Base-by-base conservation (phyloP, 2,888 invertebrate species). In the Brachyptera risi region DNA sequence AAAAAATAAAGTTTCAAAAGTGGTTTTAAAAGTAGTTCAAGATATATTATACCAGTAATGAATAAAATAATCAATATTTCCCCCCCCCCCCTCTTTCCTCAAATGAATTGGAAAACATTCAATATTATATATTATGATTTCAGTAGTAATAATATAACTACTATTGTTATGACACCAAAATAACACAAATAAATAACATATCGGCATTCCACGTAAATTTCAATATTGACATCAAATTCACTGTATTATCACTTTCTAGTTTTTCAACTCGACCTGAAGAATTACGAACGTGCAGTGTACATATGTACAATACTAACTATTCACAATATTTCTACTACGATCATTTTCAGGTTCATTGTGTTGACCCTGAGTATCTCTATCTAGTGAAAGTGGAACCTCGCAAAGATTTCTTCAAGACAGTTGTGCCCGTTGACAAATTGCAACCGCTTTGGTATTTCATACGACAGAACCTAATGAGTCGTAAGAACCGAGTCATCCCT, bases 391-490 rank as follows among this genome's bases (percentile, higher is more conserved):
- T 90, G 31, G 82, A 81, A 50, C 82, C 84, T 15, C 86, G 85
- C 64, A 74, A 75, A 50, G 62, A 68, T 9, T 50, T 67, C 49
- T 64, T 69, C 2, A 64, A 67, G 3, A 51, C 57, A 5, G 60
- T 69, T 3, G 64, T 62, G 5, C 68, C 73, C 37, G 72, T 79
- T 0, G 78, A 82, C 27, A 79, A 88, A 68, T 71, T 87, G 38
- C 78, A 83, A 38, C 75, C 83, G 0, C 78, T 89, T 35, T 87
- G 83, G 82, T 86, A 83, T 73, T 92, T 90, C 71, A 76, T 88
- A 11, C 82, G 80, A 67, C 83, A 86, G 59, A 81, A 85, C 68
- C 80, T 83, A 72, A 75, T 80, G 50, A 80, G 81, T 31, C 81
- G 84, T 58, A 76, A 75, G 7, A 81, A 78, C 54, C 79, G 79